A percentile compares a stretch with the other conserved stretches of the same genome.
phyloP scores from a whole-genome alignment of 2,113 vertebrate genomes.

The Cranoglanis bouderius region DNA sequence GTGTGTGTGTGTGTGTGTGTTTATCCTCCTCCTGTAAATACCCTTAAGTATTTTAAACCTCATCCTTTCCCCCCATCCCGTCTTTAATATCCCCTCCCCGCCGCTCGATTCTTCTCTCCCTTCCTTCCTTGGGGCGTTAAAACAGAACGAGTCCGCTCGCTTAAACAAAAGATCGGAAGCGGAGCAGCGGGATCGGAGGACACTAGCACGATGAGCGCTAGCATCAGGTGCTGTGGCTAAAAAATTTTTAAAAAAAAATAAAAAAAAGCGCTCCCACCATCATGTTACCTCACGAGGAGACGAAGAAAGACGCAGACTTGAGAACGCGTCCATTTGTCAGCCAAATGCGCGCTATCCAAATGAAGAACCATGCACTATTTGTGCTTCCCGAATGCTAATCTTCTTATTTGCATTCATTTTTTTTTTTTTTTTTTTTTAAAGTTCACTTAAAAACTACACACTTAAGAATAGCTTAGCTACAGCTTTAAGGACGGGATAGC shows the following conservation, averaged over 20 bases:
- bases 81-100: conserved; percentile 63
- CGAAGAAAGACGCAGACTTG: neutral
- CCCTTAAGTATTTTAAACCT: conserved; percentile 55
- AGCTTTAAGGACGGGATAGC: neutral
- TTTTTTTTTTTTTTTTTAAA: no score
- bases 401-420: neutral
- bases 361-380: neutral
- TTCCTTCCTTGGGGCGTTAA: conserved; percentile 59
- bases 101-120: conserved; percentile 56
- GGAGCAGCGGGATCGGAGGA: neutral
- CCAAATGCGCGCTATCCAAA: neutral
- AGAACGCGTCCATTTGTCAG: neutral
- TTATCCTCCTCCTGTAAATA: conserved; percentile 60
- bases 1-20: neutral
- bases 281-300: neutral
- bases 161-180: conserved; percentile 58
- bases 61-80: conserved; percentile 63
- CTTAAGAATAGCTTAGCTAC: neutral
- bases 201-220: neutral
- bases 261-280: no score
- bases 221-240: neutral
- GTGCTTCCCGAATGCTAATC: neutral
- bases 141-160: neutral
- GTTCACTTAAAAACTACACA: neutral
- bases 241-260: no score